phyloP scores from a whole-genome alignment of 2,113 vertebrate species.

The Tapirus terrestris region DNA sequence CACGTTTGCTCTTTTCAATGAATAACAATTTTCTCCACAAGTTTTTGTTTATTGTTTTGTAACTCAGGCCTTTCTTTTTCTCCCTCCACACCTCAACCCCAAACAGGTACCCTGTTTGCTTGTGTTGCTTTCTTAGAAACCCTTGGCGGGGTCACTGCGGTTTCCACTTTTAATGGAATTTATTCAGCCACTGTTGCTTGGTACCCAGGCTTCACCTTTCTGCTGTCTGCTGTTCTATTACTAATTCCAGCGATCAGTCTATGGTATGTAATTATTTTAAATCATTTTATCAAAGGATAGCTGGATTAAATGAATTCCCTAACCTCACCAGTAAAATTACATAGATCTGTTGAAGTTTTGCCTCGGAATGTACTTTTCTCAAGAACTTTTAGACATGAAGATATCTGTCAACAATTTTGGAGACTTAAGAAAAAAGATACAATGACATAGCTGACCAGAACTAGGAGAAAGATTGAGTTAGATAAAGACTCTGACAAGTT shows the following conservation, averaged over 20 bases:
- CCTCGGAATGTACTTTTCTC: constrained; percentile 16
- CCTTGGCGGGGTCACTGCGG: constrained; percentile 84
- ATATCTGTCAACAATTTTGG: background rate
- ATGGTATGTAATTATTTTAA: constrained; percentile 87
- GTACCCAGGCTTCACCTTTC: constrained; percentile 93
- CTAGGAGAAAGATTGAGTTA: background rate
- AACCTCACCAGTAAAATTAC: background rate
- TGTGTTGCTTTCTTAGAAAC: constrained; percentile 93
- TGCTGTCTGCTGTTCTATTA: constrained; percentile 91
- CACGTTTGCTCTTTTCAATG: background rate
- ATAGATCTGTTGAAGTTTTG: background rate
- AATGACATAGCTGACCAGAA: background rate
- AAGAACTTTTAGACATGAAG: background rate
- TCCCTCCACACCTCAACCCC: background rate
- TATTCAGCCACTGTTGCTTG: constrained; percentile 93
- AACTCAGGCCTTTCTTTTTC: constrained; percentile 36
- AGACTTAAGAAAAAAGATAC: background rate
- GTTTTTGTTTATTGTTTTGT: background rate
- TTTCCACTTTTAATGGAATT: constrained; percentile 88
- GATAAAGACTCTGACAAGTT: background rate
- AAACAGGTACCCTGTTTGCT: constrained; percentile 95
- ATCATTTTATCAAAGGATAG: background rate
- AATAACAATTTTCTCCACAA: background rate
- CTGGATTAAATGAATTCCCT: background rate
- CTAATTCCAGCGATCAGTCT: constrained; percentile 88